These are phyloP conservation scores for Icerya purchasi DNA, from an alignment of 2,888 invertebrate genomes.

Conservation along the genomic window DNA sequence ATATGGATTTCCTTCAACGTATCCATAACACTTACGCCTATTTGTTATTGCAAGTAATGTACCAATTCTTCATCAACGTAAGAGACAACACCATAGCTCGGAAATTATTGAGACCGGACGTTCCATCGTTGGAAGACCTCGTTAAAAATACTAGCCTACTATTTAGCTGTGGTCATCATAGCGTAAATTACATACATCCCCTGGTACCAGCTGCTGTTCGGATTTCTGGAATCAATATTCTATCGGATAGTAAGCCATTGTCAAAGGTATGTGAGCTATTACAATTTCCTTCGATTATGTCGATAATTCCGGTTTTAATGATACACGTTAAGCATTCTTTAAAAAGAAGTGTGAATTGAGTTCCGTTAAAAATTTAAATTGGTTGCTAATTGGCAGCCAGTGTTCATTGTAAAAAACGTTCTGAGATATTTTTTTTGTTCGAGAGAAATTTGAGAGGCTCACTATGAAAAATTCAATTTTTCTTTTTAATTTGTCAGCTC, in stretches of 20 bases:
- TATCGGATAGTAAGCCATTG: neutral
- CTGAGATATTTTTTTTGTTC: no score
- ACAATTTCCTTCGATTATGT: no score
- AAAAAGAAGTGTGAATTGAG: no score
- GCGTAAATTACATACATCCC: neutral
- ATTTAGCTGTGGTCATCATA: neutral
- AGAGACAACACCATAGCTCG: neutral
- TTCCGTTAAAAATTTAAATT: no score
- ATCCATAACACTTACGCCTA: slow-evolving; percentile 6
- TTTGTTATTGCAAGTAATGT: neutral
- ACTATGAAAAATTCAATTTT: no score
- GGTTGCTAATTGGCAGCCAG: no score
- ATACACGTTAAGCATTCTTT: no score
- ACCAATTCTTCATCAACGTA: neutral
- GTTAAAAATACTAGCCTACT: slow-evolving; percentile 2
- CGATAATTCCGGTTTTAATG: no score
- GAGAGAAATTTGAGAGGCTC: no score
- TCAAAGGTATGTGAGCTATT: neutral
- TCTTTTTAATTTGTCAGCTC: no score
- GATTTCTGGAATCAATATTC: slow-evolving; percentile 6
- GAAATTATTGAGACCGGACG: neutral
- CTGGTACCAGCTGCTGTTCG: slow-evolving; percentile 6
- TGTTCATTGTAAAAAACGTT: no score
- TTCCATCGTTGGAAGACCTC: neutral
- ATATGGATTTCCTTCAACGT: slow-evolving; percentile 24